A percentile compares a stretch with the other conserved stretches of the same genome.
Evolutionary conservation across 2,797 vertebrate species (phyloP).

Genomic region (Coregonus ussuriensis): DNA sequence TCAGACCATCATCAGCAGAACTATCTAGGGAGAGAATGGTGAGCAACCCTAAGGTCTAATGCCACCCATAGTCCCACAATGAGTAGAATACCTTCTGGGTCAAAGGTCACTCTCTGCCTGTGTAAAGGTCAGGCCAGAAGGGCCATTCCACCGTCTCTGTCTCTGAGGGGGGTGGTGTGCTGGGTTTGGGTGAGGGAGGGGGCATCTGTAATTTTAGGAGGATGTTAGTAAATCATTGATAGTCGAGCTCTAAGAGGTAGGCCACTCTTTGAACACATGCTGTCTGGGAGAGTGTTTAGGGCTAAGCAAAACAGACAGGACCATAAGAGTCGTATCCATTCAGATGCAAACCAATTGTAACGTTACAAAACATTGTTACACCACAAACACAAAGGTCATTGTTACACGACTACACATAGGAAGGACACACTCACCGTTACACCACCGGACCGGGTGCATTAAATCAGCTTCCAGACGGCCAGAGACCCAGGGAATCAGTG

Average conservation of each 20-base stretch:
- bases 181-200: conserved; percentile 32
- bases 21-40: background rate
- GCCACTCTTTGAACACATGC: conserved; percentile 36
- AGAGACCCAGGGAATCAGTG: conserved; percentile 33
- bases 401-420: background rate
- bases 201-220: conserved; percentile 63
- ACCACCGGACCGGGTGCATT: conserved; percentile 64
- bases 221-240: conserved; percentile 72
- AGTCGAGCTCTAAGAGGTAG: conserved; percentile 44
- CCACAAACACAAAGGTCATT: background rate
- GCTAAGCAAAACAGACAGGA: conserved; percentile 3
- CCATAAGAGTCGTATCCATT: background rate
- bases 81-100: background rate
- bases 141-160: background rate
- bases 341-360: background rate
- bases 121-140: background rate
- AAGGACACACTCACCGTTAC: conserved; percentile 63
- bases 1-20: conserved; percentile 26
- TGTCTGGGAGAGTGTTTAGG: conserved; percentile 24
- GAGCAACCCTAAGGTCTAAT: conserved; percentile 18
- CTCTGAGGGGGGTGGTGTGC: background rate
- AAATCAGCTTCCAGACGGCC: conserved; percentile 41
- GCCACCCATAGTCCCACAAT: background rate
- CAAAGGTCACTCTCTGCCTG: conserved; percentile 14
- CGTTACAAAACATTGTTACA: background rate